Percentiles rank a stretch among this genome's conserved stretches.
phyloP scores from a whole-genome alignment of 1,140 invertebrate species.

The Drosophila subobscura region DNA sequence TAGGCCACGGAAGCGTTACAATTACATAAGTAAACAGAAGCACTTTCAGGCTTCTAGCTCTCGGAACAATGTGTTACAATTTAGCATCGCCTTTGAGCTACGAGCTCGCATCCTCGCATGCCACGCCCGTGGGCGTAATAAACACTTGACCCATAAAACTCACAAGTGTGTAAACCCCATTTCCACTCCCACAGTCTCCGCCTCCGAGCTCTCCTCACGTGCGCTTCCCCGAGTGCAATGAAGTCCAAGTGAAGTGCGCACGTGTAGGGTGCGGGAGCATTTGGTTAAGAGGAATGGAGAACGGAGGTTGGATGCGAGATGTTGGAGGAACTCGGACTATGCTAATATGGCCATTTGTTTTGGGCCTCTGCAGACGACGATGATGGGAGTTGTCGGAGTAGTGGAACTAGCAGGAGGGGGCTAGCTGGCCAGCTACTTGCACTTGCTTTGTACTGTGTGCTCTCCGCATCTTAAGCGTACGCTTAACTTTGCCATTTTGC shows the following conservation, averaged over 20 bases:
- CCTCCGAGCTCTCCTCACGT: slow-evolving; percentile 45
- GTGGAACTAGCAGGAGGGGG: slow-evolving; percentile 2
- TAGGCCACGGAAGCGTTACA: slow-evolving; percentile 54
- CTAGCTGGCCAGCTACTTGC: slow-evolving; percentile 48
- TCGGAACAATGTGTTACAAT: slow-evolving; percentile 76
- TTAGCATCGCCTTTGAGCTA: slow-evolving; percentile 58
- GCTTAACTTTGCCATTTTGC: slow-evolving; percentile 66
- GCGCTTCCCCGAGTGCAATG: slow-evolving; percentile 63
- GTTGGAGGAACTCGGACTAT: slow-evolving; percentile 34
- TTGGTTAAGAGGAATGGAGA: slow-evolving; percentile 4
- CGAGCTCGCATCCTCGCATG: slow-evolving; percentile 17
- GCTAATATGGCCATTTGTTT: slow-evolving; percentile 78
- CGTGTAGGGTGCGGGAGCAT: slow-evolving; percentile 43
- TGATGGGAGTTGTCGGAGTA: slow-evolving; percentile 15
- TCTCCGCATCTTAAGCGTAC: slow-evolving; percentile 42
- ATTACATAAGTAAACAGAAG: slow-evolving; percentile 79
- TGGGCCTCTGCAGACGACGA: slow-evolving; percentile 20
- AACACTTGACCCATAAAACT: slow-evolving; percentile 80
- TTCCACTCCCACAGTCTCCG: not conserved
- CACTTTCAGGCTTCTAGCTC: slow-evolving; percentile 49
- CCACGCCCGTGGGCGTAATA: slow-evolving; percentile 77
- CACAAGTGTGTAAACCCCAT: slow-evolving; percentile 51
- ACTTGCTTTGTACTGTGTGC: slow-evolving; percentile 60
- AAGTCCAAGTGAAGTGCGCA: slow-evolving; percentile 78
- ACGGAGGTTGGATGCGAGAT: not conserved